Conservation (phyloP, 2,113 vertebrate genomes). For the Gambusia affinis region DNA sequence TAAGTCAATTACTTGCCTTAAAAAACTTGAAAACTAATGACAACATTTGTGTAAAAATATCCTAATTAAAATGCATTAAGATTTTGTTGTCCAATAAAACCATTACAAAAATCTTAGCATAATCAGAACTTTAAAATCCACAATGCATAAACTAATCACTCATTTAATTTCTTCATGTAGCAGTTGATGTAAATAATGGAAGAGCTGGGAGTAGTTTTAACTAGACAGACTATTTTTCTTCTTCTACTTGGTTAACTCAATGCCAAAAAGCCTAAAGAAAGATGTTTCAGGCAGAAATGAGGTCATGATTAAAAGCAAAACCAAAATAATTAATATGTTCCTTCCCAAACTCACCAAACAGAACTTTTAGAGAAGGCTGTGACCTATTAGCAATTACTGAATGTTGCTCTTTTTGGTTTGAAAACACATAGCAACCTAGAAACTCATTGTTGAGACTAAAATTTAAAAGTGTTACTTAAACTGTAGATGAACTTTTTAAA, state of each 20-base stretch:
- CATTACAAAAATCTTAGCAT: no score
- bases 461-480: not conserved
- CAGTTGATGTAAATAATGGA: not conserved
- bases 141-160: not conserved
- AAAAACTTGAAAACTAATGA: no score
- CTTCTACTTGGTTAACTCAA: not conserved
- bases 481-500: no score
- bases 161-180: not conserved
- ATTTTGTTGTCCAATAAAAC: no score
- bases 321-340: not conserved
- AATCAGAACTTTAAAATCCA: not conserved
- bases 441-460: not conserved
- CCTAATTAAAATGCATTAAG: no score
- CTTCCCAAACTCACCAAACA: not conserved
- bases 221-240: not conserved
- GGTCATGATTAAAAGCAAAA: not conserved
- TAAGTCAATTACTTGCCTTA: no score
- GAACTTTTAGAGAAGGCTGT: constrained; percentile 6
- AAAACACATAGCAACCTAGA: not conserved
- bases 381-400: not conserved
- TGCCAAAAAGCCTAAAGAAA: constrained; percentile 3
- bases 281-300: not conserved
- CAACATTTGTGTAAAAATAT: no score
- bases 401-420: not conserved
- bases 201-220: not conserved